Evolutionary conservation across 2,113 vertebrate species (phyloP), one percentile per base, ranked within the genome.

Genomic region (Apaloderma vittatum): DNA sequence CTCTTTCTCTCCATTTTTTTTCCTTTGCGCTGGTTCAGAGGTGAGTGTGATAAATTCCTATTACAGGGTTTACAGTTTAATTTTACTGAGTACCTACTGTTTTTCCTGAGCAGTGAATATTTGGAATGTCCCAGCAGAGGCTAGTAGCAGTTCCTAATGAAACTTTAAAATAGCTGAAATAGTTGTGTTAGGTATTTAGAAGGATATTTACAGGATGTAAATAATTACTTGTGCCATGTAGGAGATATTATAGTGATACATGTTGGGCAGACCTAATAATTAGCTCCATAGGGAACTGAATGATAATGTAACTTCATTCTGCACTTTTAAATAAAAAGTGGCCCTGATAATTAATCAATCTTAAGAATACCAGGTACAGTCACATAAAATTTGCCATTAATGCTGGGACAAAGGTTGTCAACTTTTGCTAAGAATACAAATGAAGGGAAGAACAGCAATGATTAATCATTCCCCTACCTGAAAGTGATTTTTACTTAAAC

Each of bases 311-410:
- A 80, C 70, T 96, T n/a, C n/a, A 21, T 79, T 95, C 52, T 88
- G 46, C 61, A 79, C 58, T 94, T 90, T 90, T 65, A 90, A 88
- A 95, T 90, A 78, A 92, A 84, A 94, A 49, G 61, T 83, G 89
- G 87, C 81, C 85, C 86, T 93, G 48, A 52, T 95, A 94, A 95
- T 97, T 97, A 95, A 95, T 94, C 75, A 92, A 78, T 77, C 93
- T 94, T 68, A 88, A 84, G 92, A 87, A 87, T 93, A 91, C 68
- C 62, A 87, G 8, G 49, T 88, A 88, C 52, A 83, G 85, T 91
- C 81, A 57, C 73, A 78, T 90, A 88, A 83, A 96, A 79, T 20
- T 95, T 66, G 23, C 58, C 61, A 52, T 93, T 96, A 94, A 68
- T 82, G n/a, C 58, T 78, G 54, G 75, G 79, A 58, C 76, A 93